A percentile compares a stretch with the other conserved stretches of the same genome.
Evolutionary conservation across 2,888 invertebrate genomes (phyloP).

Genomic region (Epirrhoe tristata): DNA sequence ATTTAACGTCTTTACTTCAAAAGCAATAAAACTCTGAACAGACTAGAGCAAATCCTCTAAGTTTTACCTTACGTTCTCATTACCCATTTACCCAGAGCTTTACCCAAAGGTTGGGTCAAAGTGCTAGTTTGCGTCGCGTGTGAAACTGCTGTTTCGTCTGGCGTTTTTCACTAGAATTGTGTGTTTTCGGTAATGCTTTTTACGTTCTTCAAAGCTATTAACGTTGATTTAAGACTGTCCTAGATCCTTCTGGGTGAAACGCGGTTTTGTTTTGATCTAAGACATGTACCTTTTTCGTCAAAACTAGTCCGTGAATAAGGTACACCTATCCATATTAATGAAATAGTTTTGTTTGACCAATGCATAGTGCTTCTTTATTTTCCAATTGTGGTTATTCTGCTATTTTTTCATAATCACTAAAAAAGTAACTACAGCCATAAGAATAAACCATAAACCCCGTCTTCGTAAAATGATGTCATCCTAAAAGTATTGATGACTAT

Average conservation of each 20-base stretch:
- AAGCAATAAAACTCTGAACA: conserved; percentile 44
- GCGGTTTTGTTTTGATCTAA: background rate
- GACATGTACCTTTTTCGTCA: background rate
- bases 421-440: background rate
- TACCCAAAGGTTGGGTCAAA: conserved; percentile 30
- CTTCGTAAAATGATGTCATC: background rate
- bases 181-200: conserved; percentile 32
- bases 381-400: background rate
- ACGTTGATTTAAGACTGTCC: conserved; percentile 27
- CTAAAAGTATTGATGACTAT: background rate
- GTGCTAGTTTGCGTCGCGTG: conserved; percentile 38
- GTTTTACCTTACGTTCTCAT: conserved; percentile 45
- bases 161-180: conserved; percentile 25
- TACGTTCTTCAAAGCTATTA: conserved; percentile 26
- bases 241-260: conserved; percentile 1
- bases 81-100: conserved; percentile 29
- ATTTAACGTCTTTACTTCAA: conserved; percentile 38
- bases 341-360: no score
- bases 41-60: conserved; percentile 42
- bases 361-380: background rate
- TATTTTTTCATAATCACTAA: no score
- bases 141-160: conserved; percentile 27
- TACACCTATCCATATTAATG: no score
- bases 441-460: background rate
- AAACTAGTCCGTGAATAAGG: no score